A percentile compares a stretch with the other conserved stretches of the same genome.
Evolutionary conservation across 1,140 invertebrate species (phyloP).

Genomic region (Drosophila truncata): DNA sequence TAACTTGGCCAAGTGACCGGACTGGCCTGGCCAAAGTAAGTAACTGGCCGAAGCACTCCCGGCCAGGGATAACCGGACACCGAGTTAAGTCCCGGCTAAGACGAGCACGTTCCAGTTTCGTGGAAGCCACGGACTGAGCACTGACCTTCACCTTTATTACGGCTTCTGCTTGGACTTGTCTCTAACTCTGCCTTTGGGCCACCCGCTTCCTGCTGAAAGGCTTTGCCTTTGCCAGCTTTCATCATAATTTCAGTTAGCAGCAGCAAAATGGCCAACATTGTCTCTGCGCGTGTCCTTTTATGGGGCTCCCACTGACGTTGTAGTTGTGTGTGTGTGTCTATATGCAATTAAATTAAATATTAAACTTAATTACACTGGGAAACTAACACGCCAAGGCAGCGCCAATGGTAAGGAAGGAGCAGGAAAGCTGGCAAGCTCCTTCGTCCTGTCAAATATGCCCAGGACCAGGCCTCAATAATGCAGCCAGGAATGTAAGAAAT

Average conservation of each 20-base stretch:
- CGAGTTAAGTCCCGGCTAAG: conserved; percentile 37
- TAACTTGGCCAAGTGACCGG: conserved; percentile 48
- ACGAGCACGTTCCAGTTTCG: conserved; percentile 46
- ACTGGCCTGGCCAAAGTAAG: conserved; percentile 28
- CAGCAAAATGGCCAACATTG: conserved; percentile 62
- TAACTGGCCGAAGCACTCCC: conserved; percentile 17
- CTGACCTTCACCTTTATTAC: conserved; percentile 64
- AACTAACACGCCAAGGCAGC: conserved; percentile 71
- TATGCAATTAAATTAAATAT: conserved; percentile 85
- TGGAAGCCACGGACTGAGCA: conserved; percentile 35
- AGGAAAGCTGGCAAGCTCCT: conserved; percentile 22
- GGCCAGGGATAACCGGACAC: conserved; percentile 18
- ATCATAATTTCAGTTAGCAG: conserved; percentile 74
- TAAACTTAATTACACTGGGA: conserved; percentile 80
- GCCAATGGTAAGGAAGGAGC: conserved; percentile 4
- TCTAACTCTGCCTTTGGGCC: conserved; percentile 11
- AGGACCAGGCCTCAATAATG: conserved; percentile 78
- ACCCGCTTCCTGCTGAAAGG: conserved; percentile 28
- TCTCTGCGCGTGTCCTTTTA: conserved; percentile 72
- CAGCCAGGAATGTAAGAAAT: conserved; percentile 79
- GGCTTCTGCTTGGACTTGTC: conserved; percentile 8
- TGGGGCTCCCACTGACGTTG: conserved; percentile 34
- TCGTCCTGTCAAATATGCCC: conserved; percentile 71
- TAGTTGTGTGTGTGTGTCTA: conserved; percentile 59
- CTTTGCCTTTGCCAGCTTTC: conserved; percentile 54